These are phyloP conservation scores for Yponomeuta malinellus DNA, from an alignment of 2,888 invertebrate species.

Conservation along the genomic window DNA sequence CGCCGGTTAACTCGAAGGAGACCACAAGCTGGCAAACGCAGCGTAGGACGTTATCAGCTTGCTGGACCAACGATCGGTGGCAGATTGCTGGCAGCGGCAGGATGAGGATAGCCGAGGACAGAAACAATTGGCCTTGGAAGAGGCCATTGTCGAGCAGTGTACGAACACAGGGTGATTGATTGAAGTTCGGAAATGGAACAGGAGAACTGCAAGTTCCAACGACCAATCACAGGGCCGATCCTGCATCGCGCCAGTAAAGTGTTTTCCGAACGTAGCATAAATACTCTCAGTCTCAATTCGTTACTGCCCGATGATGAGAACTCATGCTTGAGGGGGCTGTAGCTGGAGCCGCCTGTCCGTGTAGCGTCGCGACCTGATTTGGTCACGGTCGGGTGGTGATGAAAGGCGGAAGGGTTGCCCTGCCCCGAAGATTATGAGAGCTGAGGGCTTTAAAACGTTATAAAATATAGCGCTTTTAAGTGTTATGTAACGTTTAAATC, in stretches of 20 bases:
- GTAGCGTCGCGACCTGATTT: background rate
- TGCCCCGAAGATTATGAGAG: constrained; percentile 61
- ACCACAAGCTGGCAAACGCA: too few relatives aligned
- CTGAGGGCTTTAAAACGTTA: constrained; percentile 42
- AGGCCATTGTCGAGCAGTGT: background rate
- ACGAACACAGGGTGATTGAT: background rate
- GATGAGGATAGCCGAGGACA: too few relatives aligned
- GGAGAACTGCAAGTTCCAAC: background rate
- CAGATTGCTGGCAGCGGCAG: background rate
- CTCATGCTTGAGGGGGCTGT: constrained; percentile 44
- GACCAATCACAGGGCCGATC: constrained; percentile 1
- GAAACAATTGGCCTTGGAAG: too few relatives aligned
- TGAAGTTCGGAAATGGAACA: background rate
- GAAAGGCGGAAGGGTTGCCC: constrained; percentile 39
- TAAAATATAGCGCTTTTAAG: too few relatives aligned
- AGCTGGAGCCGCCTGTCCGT: constrained; percentile 19
- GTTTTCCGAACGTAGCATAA: background rate
- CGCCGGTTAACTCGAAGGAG: too few relatives aligned
- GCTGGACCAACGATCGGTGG: background rate
- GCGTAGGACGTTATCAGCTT: too few relatives aligned
- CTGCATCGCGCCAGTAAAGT: background rate
- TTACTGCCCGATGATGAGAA: constrained; percentile 53
- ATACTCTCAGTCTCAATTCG: background rate
- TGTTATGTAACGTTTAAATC: too few relatives aligned
- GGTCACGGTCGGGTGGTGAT: constrained; percentile 14